phyloP scores from a whole-genome alignment of 2,113 vertebrate genomes.

The Capreolus pygargus region DNA sequence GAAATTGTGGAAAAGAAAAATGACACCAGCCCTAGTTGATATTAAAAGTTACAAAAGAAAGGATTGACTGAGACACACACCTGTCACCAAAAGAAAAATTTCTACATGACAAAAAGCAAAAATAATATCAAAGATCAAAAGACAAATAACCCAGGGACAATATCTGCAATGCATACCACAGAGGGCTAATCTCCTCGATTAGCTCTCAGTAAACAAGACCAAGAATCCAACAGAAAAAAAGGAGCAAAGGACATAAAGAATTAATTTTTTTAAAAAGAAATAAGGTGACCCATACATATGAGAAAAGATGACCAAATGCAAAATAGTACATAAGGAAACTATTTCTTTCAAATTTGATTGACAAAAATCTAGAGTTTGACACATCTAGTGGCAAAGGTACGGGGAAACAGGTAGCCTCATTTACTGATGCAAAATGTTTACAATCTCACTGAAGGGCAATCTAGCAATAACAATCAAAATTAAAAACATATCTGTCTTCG shows the following conservation, averaged over 20 bases:
- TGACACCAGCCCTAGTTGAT: not conserved
- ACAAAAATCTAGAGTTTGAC: slow-evolving; percentile 16
- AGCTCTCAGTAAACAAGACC: not conserved
- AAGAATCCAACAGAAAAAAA: slow-evolving; percentile 20
- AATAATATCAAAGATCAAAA: not conserved
- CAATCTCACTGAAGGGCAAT: not conserved
- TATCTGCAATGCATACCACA: not conserved
- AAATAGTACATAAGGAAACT: slow-evolving; percentile 11
- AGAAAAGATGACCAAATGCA: slow-evolving; percentile 31
- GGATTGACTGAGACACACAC: not conserved
- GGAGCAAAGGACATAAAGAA: not conserved
- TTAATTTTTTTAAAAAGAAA: not conserved
- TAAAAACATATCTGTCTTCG: slow-evolving; percentile 1
- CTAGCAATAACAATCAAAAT: slow-evolving; percentile 14
- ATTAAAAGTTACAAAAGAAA: slow-evolving; percentile 4
- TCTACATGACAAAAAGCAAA: not conserved
- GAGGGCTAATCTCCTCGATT: not conserved
- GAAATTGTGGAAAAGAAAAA: slow-evolving; percentile 5
- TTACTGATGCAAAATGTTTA: not conserved
- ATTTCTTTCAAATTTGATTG: not conserved
- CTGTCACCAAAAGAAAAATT: not conserved
- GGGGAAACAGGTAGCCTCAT: not conserved
- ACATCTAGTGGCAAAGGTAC: not conserved
- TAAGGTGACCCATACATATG: not conserved
- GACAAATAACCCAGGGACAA: not conserved